Percentiles rank a stretch among this genome's conserved stretches.
Evolutionary conservation across 2,113 vertebrate genomes (phyloP).

Genomic region (Alexandromys fortis): DNA sequence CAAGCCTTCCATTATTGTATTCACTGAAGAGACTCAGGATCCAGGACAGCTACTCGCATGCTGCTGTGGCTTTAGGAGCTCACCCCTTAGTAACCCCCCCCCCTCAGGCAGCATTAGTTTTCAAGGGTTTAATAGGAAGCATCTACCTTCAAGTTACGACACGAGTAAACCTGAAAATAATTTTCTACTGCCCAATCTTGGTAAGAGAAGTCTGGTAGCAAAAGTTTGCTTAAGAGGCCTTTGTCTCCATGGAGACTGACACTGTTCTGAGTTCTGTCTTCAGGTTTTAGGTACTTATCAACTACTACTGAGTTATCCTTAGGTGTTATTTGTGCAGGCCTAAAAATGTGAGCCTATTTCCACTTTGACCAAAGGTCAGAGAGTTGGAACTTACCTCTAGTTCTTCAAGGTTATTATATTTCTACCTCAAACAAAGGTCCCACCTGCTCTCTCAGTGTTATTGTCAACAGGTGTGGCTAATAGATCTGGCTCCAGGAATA

Average conservation of each 20-base stretch:
- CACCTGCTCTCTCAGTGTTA: too few relatives aligned
- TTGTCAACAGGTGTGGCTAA: too few relatives aligned
- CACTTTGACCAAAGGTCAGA: too few relatives aligned
- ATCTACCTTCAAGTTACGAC: neutral
- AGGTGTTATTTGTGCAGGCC: neutral
- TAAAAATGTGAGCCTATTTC: too few relatives aligned
- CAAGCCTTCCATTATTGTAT: neutral
- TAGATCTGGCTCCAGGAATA: too few relatives aligned
- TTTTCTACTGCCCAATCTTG: neutral
- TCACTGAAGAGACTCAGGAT: neutral
- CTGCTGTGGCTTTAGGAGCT: neutral
- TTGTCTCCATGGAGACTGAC: neutral
- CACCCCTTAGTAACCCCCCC: neutral
- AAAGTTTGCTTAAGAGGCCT: neutral
- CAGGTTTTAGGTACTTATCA: neutral
- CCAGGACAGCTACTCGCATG: neutral
- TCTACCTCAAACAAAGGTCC: too few relatives aligned
- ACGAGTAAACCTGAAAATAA: slow-evolving; percentile 6
- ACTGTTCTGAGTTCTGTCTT: neutral
- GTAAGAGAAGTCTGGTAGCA: neutral
- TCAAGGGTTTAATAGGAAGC: slow-evolving; percentile 14
- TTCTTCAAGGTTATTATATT: too few relatives aligned
- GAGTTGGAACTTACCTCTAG: too few relatives aligned
- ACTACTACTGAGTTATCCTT: neutral
- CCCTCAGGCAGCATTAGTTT: neutral